Conservation (phyloP, 1,140 invertebrate genomes). For the Steinernema feltiae region DNA sequence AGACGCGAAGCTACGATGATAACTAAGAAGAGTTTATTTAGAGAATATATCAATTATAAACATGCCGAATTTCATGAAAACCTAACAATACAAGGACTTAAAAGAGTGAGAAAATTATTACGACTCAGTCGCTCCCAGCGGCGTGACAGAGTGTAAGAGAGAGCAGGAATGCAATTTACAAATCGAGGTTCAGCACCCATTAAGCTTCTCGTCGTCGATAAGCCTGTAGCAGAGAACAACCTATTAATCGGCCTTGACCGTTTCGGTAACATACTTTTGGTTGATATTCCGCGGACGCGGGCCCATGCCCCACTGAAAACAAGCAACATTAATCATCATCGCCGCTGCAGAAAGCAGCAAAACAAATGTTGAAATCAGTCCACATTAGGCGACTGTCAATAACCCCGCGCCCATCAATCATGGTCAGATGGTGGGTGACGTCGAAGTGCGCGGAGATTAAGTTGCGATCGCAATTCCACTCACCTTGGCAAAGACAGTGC, state of each 20-base stretch:
- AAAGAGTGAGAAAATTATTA: neutral
- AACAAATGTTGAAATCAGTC: neutral
- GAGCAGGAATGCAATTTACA: conserved; percentile 9
- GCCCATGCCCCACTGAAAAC: conserved; percentile 10
- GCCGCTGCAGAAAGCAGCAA: neutral
- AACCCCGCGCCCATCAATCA: neutral
- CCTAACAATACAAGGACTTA: conserved; percentile 10
- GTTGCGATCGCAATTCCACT: neutral
- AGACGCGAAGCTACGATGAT: too few species aligned
- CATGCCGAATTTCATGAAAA: neutral
- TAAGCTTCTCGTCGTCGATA: conserved; percentile 13
- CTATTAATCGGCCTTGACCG: conserved; percentile 11
- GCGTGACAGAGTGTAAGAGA: neutral
- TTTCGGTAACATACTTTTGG: conserved; percentile 7
- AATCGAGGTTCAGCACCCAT: conserved; percentile 12
- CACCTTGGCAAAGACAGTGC: neutral
- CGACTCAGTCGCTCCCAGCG: neutral
- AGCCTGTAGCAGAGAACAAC: conserved; percentile 11
- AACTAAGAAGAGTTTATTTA: neutral
- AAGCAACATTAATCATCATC: neutral
- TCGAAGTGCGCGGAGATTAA: neutral
- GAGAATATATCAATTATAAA: neutral
- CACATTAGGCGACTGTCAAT: too few species aligned
- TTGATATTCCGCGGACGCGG: conserved; percentile 1
- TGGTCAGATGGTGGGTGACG: neutral